A percentile compares a stretch with the other conserved stretches of the same genome.
Evolutionary conservation across 2,797 vertebrate species (phyloP).

Genomic region (Hirundo rustica): DNA sequence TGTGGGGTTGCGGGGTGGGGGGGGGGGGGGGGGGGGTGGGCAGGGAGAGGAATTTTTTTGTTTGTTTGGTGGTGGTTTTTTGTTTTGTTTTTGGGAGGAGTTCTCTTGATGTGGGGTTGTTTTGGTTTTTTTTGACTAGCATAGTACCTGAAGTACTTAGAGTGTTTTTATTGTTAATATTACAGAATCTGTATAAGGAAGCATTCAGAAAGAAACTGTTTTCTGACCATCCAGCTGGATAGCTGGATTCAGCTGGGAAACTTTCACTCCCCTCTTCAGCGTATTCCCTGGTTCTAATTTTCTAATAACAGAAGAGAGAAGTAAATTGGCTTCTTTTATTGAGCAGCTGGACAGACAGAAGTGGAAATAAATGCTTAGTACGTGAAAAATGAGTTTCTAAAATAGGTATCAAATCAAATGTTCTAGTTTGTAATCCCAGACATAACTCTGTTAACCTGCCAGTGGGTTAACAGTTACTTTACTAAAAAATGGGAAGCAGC

Average conservation of each 20-base stretch:
- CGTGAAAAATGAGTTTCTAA: neutral
- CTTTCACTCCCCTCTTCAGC: neutral
- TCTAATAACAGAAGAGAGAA: neutral
- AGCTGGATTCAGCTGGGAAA: neutral
- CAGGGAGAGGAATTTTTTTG: neutral
- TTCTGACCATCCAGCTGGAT: neutral
- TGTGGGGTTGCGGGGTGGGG: fast-evolving
- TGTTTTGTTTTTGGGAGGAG: neutral
- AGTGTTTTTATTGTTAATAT: neutral
- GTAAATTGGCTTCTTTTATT: neutral
- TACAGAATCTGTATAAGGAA: neutral
- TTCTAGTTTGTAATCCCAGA: neutral
- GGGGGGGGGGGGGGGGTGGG: too few relatives aligned
- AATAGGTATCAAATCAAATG: neutral
- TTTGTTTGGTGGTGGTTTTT: neutral
- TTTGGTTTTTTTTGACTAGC: neutral
- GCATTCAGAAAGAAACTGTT: neutral
- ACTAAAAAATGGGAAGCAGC: neutral
- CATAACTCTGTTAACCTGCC: neutral
- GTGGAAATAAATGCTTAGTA: neutral
- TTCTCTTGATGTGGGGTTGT: neutral
- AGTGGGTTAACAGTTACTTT: neutral
- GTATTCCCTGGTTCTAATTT: neutral
- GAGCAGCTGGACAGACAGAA: neutral
- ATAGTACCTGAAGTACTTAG: neutral